Evolutionary conservation across 2,797 vertebrate species (phyloP).

Genomic region (Etheostoma nigrum): DNA sequence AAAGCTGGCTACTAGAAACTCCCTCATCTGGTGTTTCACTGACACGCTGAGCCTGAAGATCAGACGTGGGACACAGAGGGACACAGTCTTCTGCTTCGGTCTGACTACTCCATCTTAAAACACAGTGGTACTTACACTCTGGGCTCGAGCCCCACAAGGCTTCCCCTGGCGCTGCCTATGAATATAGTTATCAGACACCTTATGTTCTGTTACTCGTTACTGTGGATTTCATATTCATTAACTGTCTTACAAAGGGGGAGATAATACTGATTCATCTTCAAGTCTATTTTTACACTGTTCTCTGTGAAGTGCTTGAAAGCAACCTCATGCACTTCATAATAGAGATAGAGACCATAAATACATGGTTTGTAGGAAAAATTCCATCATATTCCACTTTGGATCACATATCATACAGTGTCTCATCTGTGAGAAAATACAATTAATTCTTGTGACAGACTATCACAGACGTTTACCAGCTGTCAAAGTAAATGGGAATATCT

Average conservation of each 20-base stretch:
- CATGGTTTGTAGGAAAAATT: neutral
- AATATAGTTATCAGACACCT: neutral
- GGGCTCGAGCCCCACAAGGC: too few relatives aligned
- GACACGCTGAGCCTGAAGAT: too few relatives aligned
- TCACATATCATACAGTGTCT: neutral
- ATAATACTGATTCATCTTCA: neutral
- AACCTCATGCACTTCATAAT: neutral
- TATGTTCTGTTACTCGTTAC: neutral
- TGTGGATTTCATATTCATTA: neutral
- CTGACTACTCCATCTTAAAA: too few relatives aligned
- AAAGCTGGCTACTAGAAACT: too few relatives aligned
- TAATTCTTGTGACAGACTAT: too few relatives aligned
- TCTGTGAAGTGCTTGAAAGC: neutral
- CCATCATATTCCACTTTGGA: neutral
- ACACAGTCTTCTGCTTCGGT: too few relatives aligned
- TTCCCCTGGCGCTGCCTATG: neutral
- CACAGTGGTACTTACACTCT: too few relatives aligned
- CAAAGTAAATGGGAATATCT: constrained; percentile 14
- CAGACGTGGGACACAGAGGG: too few relatives aligned
- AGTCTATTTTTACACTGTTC: neutral
- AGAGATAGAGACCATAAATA: neutral
- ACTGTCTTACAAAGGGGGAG: neutral
- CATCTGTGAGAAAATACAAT: neutral
- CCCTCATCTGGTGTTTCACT: too few relatives aligned
- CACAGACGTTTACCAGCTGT: neutral